phyloP scores from a whole-genome alignment of 2,797 vertebrate genomes.

The Setipinna tenuifilis region DNA sequence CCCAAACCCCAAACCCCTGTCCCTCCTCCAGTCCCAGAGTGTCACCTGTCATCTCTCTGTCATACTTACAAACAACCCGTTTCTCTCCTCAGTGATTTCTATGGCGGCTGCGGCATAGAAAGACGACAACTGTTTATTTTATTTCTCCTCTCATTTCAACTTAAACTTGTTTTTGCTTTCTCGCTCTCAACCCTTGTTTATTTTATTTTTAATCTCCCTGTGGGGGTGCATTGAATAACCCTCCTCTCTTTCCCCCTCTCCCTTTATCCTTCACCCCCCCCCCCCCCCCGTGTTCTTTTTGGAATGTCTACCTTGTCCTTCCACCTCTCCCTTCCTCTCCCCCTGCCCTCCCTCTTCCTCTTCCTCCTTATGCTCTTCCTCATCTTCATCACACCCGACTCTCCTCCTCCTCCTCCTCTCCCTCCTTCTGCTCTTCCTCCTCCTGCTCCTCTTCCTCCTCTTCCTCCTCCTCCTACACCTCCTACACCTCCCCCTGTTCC shows the following conservation, averaged over 20 bases:
- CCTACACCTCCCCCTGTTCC: slow-evolving; percentile 57
- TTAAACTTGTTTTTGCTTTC: slow-evolving; percentile 51
- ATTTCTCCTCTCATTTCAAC: slow-evolving; percentile 43
- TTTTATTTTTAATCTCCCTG: slow-evolving; percentile 63
- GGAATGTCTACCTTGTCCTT: slow-evolving; percentile 55
- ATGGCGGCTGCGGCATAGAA: slow-evolving; percentile 81
- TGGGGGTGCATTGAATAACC: slow-evolving; percentile 86
- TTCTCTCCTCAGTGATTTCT: slow-evolving; percentile 73
- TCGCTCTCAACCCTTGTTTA: slow-evolving; percentile 63
- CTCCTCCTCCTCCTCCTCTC: slow-evolving; percentile 47
- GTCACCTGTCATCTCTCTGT: slow-evolving; percentile 71
- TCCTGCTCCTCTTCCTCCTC: slow-evolving; percentile 20
- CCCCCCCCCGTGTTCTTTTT: slow-evolving; percentile 56
- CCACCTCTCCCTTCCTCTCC: slow-evolving; percentile 62
- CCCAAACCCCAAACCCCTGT: neutral
- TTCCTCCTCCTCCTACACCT: slow-evolving; percentile 30
- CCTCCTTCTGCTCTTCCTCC: slow-evolving; percentile 62
- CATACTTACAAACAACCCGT: slow-evolving; percentile 56
- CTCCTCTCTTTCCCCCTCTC: slow-evolving; percentile 76
- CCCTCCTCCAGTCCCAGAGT: slow-evolving; percentile 62
- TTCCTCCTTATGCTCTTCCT: slow-evolving; percentile 60
- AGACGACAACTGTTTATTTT: slow-evolving; percentile 62
- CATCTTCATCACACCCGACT: too few species aligned
- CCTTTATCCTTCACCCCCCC: slow-evolving; percentile 55
- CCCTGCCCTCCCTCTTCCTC: slow-evolving; percentile 55